Conservation (phyloP, 1,140 invertebrate species). For the Acromyrmex charruanus region DNA sequence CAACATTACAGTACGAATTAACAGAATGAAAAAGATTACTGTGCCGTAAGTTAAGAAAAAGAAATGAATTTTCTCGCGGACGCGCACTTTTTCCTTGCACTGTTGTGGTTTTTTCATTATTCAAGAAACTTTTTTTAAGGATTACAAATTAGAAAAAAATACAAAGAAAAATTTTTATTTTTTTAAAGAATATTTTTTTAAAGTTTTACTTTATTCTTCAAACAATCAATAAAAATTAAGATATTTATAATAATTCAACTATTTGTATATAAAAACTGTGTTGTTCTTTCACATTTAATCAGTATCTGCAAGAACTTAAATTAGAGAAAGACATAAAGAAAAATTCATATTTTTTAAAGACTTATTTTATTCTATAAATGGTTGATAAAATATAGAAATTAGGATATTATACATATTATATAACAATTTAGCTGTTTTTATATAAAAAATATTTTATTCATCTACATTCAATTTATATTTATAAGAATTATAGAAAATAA, state of each 20-base stretch:
- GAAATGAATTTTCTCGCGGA: background rate
- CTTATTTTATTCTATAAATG: background rate
- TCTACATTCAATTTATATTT: background rate
- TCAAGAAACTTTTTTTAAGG: background rate
- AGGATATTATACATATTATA: background rate
- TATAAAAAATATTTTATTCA: background rate
- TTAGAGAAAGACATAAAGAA: background rate
- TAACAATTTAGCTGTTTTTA: background rate
- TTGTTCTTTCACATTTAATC: background rate
- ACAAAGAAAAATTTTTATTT: background rate
- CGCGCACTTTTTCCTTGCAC: background rate
- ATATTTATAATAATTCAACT: background rate
- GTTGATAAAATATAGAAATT: background rate
- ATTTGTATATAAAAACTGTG: background rate
- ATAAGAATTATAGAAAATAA: too few relatives aligned
- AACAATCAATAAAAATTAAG: background rate
- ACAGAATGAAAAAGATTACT: constrained; percentile 49
- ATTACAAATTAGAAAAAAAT: too few relatives aligned
- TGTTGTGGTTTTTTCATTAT: background rate
- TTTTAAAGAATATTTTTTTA: background rate
- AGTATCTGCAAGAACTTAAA: background rate
- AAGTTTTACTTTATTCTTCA: background rate
- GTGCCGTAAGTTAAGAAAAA: constrained; percentile 22
- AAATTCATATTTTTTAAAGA: background rate
- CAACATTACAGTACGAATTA: constrained; percentile 31